Percentiles rank a stretch among this genome's conserved stretches.
Evolutionary conservation across 2,888 invertebrate genomes (phyloP).

Genomic region (Agrochola lychnidis): DNA sequence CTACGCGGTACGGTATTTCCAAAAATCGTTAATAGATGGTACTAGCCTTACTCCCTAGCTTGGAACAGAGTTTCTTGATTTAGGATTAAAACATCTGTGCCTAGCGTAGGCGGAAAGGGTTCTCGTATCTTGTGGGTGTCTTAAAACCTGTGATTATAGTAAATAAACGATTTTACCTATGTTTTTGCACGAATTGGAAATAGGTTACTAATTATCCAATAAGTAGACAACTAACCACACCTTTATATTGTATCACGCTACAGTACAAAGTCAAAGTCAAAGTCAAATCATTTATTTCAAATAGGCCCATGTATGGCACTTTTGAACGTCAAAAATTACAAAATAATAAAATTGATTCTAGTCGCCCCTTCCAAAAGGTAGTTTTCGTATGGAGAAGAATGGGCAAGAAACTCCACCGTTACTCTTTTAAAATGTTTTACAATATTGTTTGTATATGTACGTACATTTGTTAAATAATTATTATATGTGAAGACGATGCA

Average conservation of each 20-base stretch:
- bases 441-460: too few species aligned
- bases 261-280: too few species aligned
- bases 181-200: neutral
- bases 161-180: neutral
- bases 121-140: neutral
- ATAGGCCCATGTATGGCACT: too few species aligned
- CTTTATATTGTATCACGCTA: neutral
- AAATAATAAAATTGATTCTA: too few species aligned
- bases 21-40: neutral
- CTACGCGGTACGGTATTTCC: neutral
- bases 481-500: too few species aligned
- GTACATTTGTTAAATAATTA: too few species aligned
- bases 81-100: neutral
- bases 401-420: too few species aligned
- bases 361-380: too few species aligned
- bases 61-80: neutral
- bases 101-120: neutral
- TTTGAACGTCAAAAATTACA: too few species aligned
- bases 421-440: too few species aligned
- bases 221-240: neutral
- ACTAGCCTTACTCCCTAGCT: neutral
- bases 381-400: too few species aligned
- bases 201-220: neutral
- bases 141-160: neutral
- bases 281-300: too few species aligned